Evolutionary conservation across 2,797 vertebrate species (phyloP), one percentile per base, ranked within the genome.

Genomic region (Rhynchonycteris naso): DNA sequence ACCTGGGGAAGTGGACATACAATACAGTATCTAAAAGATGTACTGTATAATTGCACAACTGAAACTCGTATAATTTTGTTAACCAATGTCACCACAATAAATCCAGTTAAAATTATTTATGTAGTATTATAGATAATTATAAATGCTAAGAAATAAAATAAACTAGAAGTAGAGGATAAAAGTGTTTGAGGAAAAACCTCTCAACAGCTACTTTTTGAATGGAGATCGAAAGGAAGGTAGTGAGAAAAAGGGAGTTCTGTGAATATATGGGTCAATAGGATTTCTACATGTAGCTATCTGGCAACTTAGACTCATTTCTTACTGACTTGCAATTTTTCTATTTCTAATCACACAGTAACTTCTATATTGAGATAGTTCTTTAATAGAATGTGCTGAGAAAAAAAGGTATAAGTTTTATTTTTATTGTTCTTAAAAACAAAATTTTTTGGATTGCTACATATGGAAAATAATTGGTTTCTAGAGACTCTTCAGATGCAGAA

Each of bases 391-490:
- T 26, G 11, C 21, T 61, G 54, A 68, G 22, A 71, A 58, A 72
- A 91, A 85, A 54, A 88, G 11, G 1, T 24, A 63, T 22, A 71
- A 52, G 24, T 74, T 96, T 71, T 91, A 63, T 13, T 58, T 69
- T 84, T 59, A 65, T 75, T 91, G 2, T 89, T 78, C 75, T 38
- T 90, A 19, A 93, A 78, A 93, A 52, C 50, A 93, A 95, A 91
- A 63, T 66, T 22, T 88, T 88, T 74, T 71, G 71, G 58, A 88
- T 68, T 78, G 2, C 18, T 54, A 74, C 13, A 66, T 75, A 19
- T 61, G 10, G 33, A 86, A 94, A 93, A 89, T 81, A 65, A 65
- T 13, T 78, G 13, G 21, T 86, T 96, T 90, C 65, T 61, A 56
- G 88, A 96, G 68, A 82, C 54, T 56, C 38, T 90, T 88, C 43